A percentile compares a stretch with the other conserved stretches of the same genome.
Conservation (phyloP, 2,888 invertebrate genomes). For the Shargacucullia verbasci region DNA sequence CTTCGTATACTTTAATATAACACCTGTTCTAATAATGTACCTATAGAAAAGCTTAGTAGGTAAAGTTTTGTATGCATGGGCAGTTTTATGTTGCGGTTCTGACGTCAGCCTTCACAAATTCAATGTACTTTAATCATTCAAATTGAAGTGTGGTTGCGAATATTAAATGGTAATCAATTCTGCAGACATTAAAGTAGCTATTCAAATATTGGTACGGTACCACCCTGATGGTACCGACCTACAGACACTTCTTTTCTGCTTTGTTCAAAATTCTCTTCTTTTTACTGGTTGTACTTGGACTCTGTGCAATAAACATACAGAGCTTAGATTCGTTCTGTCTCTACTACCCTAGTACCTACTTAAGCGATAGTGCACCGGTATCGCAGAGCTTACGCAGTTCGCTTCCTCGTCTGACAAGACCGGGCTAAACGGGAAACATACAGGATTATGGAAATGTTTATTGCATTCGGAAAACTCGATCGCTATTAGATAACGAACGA, state of each 20-base stretch:
- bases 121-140: conserved; percentile 17
- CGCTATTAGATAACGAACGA: conserved; percentile 30
- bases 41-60: too few species aligned
- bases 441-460: conserved; percentile 40
- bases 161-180: conserved; percentile 1
- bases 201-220: too few species aligned
- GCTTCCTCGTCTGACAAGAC: conserved; percentile 23
- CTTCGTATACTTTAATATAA: too few species aligned
- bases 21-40: too few species aligned
- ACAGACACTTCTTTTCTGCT: too few species aligned
- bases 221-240: too few species aligned
- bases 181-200: too few species aligned
- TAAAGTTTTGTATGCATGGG: background rate
- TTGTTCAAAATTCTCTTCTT: too few species aligned
- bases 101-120: conserved; percentile 18
- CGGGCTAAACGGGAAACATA: conserved; percentile 25
- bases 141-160: conserved; percentile 26
- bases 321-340: conserved; percentile 2
- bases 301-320: too few species aligned
- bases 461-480: conserved; percentile 38
- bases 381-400: background rate
- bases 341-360: conserved; percentile 17
- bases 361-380: background rate
- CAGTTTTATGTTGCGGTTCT: conserved; percentile 7
- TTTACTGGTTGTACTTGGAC: too few species aligned